Base-by-base conservation (phyloP, 2,888 invertebrate genomes). In the Chrysotoxum bicinctum region DNA sequence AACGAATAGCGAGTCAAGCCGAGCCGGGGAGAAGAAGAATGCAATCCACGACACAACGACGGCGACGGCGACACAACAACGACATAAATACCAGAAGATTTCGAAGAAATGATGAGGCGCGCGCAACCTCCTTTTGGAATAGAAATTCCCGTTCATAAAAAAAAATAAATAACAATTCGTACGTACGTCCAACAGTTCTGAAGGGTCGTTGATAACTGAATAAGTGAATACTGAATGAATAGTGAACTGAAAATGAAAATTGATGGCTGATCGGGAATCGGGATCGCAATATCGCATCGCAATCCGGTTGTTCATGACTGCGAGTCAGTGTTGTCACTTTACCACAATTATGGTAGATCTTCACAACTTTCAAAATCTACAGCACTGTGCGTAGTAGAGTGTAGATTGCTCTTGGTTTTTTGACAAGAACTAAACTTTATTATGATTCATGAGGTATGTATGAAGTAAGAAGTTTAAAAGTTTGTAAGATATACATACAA, bases 171-270 rank as follows among this genome's bases (percentile, higher is more conserved):
- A 16, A 8, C n/a, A 30, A 35, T 21, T 50, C 48, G n/a, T 35
- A 14, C 14, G 2, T 37, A 37, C 58, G 19, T 66, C 50, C 66
- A 35, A 66, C 66, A 66, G n/a, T 23, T 35, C 21, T 66, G 66
- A 66, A 66, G 66, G 35, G 66, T 66, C 66, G 66, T 6, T 35
- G 66, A 66, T 66, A 66, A 66, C 66, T 66, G 35, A 50, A 66
- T 48, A 32, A 32, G 4, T 6, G 40, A 19, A 21, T 26, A 26
- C 26, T 26, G 26, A 26, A 26, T 5, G 5, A 26, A 26, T 26
- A 5, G 6, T 26, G 10, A 21, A 50, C 23, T 14, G 14, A 50
- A 23, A 50, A 50, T 26, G 8, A 50, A 50, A 50, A 50, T 26
- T 26, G 50, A 26, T 26, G 48, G 7, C 48, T 50, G 48, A 50